A percentile compares a stretch with the other conserved stretches of the same genome.
phyloP scores from a whole-genome alignment of 2,888 invertebrate species.

The Heliconius erato region DNA sequence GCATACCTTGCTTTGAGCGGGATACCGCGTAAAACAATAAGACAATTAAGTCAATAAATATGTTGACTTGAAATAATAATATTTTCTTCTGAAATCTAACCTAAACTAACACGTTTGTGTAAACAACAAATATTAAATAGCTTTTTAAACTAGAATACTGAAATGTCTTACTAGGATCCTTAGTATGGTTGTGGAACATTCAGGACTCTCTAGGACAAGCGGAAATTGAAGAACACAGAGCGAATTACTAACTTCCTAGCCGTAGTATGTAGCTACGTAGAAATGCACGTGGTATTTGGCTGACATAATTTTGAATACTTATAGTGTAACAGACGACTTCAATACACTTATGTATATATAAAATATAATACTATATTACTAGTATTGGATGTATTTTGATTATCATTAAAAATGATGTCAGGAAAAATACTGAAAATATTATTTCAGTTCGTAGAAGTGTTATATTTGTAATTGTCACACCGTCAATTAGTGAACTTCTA shows the following conservation, averaged over 20 bases:
- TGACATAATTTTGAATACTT: neutral
- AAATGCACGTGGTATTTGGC: neutral
- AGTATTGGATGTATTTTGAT: neutral
- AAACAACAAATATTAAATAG: neutral
- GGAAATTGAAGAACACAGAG: conserved; percentile 13
- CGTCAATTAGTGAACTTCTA: neutral
- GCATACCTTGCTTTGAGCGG: no score
- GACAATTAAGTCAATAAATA: no score
- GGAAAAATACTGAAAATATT: neutral
- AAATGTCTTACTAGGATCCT: neutral
- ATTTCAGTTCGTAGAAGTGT: neutral
- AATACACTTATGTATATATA: neutral
- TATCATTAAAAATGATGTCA: no score
- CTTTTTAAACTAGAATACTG: neutral
- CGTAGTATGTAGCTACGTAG: neutral
- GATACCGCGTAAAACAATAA: no score
- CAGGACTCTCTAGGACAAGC: neutral
- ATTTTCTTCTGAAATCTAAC: no score
- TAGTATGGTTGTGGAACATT: neutral
- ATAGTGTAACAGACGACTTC: neutral
- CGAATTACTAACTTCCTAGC: conserved; percentile 11
- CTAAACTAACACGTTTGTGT: neutral
- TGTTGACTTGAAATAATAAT: no score
- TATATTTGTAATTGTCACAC: neutral
- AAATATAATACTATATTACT: neutral